These are phyloP conservation scores for Gorsachius magnificus DNA, from an alignment of 2,797 vertebrate genomes.

Conservation along the genomic window DNA sequence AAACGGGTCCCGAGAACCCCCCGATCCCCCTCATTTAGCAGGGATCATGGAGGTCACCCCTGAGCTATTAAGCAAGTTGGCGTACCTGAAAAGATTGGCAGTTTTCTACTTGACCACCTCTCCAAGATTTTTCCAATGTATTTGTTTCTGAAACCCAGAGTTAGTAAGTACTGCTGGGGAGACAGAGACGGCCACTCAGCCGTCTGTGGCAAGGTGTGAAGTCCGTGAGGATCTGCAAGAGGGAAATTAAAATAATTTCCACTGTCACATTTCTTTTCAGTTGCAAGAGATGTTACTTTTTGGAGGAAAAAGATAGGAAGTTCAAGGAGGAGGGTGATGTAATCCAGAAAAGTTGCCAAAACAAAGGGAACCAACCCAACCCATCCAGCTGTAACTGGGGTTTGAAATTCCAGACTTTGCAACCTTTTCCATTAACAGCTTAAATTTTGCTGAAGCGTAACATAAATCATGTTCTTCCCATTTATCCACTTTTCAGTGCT, in stretches of 20 bases:
- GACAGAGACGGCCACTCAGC: constrained; percentile 47
- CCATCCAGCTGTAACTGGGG: neutral
- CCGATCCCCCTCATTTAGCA: neutral
- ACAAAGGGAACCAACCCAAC: neutral
- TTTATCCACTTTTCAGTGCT: neutral
- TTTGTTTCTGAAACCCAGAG: constrained; percentile 73
- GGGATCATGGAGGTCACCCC: neutral
- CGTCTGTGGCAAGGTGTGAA: constrained; percentile 72
- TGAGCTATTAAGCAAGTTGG: neutral
- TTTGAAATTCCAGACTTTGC: neutral
- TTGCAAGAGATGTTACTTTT: neutral
- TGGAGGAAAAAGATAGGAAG: neutral
- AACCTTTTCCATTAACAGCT: neutral
- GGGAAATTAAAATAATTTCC: neutral
- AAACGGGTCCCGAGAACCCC: neutral
- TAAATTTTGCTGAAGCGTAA: neutral
- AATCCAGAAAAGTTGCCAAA: neutral
- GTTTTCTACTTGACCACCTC: constrained; percentile 62
- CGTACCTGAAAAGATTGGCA: constrained; percentile 72
- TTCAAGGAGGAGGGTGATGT: neutral
- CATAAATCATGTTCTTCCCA: neutral
- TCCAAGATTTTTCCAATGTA: constrained; percentile 69
- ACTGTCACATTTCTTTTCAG: neutral
- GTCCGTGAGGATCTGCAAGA: constrained; percentile 62
- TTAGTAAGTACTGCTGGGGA: constrained; percentile 68